A percentile compares a stretch with the other conserved stretches of the same genome.
These are phyloP conservation scores for Selene dorsalis DNA, from an alignment of 2,797 vertebrate genomes.

Conservation along the genomic window DNA sequence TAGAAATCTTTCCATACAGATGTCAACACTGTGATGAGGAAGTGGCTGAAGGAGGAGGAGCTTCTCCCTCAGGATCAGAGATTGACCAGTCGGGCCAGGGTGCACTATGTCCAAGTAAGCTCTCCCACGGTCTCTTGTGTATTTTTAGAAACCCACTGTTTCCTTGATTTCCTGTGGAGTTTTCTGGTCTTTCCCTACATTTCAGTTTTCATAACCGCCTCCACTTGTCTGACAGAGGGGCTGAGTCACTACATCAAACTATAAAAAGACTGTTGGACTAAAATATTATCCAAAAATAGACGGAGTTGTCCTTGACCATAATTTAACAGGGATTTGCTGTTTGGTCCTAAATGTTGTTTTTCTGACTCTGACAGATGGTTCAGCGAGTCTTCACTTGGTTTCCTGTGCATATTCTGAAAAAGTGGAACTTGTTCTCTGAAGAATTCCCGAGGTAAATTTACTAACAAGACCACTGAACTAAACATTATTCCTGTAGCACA, in stretches of 20 bases:
- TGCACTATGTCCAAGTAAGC: slow-evolving; percentile 82
- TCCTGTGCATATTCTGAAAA: slow-evolving; percentile 83
- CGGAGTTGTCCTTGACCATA: neutral
- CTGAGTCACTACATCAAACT: neutral
- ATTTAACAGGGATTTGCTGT: neutral
- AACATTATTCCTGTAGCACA: neutral
- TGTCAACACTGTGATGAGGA: slow-evolving; percentile 78
- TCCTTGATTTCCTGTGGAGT: slow-evolving; percentile 2
- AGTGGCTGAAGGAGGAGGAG: slow-evolving; percentile 77
- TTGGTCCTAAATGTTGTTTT: slow-evolving; percentile 12
- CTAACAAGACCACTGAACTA: neutral
- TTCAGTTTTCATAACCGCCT: neutral
- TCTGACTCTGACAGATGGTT: slow-evolving; percentile 81
- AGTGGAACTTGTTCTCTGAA: slow-evolving; percentile 82
- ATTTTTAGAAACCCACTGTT: slow-evolving; percentile 17
- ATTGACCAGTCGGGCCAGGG: slow-evolving; percentile 70
- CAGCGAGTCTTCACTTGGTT: slow-evolving; percentile 89
- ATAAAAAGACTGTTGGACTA: neutral
- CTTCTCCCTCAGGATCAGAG: slow-evolving; percentile 68
- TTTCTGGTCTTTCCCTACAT: neutral
- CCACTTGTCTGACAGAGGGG: neutral
- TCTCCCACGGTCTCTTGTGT: neutral
- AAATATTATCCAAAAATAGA: neutral
- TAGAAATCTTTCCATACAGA: slow-evolving; percentile 86
- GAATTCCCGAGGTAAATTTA: slow-evolving; percentile 85